Conservation (phyloP, 2,888 invertebrate species). For the Ceramica pisi region DNA sequence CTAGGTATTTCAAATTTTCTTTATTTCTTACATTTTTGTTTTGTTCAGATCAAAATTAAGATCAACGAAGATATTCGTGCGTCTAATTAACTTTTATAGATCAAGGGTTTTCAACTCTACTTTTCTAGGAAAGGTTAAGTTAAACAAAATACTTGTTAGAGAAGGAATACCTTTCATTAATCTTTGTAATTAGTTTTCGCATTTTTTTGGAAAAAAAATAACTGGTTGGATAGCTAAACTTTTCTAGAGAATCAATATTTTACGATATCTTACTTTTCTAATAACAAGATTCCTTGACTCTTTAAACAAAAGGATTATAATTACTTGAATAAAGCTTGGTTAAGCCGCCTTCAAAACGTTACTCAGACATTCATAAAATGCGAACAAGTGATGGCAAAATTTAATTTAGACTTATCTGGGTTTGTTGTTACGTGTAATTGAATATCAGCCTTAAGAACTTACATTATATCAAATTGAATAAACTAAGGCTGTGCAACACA, state of each 20-base stretch:
- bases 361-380: constrained; percentile 28
- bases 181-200: no score
- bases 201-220: no score
- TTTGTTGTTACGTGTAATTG: constrained; percentile 48
- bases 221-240: no score
- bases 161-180: no score
- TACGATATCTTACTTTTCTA: neutral
- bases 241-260: no score
- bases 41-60: no score
- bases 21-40: neutral
- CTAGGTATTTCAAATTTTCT: neutral
- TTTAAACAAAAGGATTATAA: constrained; percentile 32
- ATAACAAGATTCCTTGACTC: neutral
- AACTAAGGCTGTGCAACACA: constrained; percentile 6
- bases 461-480: constrained; percentile 13
- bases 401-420: constrained; percentile 47
- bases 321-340: constrained; percentile 10
- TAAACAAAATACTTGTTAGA: no score
- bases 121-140: no score
- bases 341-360: constrained; percentile 9
- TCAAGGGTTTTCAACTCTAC: no score
- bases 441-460: constrained; percentile 34
- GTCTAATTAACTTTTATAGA: no score
- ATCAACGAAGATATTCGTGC: neutral
- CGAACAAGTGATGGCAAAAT: constrained; percentile 29